Base-by-base conservation (phyloP, 2,797 vertebrate species). In the Diglossa cyanea region DNA sequence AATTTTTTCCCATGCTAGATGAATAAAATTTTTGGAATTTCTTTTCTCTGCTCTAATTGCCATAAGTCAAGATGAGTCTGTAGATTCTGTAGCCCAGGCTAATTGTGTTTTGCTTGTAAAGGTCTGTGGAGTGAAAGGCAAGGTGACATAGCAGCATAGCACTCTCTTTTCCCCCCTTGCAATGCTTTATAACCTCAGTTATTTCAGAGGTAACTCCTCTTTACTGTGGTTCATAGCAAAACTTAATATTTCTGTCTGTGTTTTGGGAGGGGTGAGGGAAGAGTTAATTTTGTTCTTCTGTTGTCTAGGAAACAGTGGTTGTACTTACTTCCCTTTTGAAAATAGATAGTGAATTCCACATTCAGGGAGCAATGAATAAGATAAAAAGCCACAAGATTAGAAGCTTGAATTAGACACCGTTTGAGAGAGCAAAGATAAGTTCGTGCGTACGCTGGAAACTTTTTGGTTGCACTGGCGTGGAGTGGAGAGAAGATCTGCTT, bases 221-320 rank as follows among this genome's bases (percentile, higher is more conserved):
- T 77, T 51, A 48, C 37, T 74, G 25, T 28, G 44, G 20, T 48
- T 94, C 61, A 31, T 28, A 77, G 35, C 73, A 88, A 86, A 94
- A 84, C 57, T 88, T 40, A 88, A 1, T 84, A 82, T 86, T 94
- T 57, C 53, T 65, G 9, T 75, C 30, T 66, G 28, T 79, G 30
- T 94, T 94, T 93, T 54, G 70, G 88, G 86, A 77, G 67, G 89
- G 62, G 62, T 50, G 45, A 73, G 47, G 48, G 66, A 94, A 93
- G 95, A 93, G 93, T 95, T 97, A 94, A 97, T 96, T 96, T 93
- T 93, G 39, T 60, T 94, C 85, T 62, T 62, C 91, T 88, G 95
- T 97, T 96, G 95, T 96, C 95, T 96, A 92, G 94, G 95, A 96
- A 95, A 96, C 89, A 78, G 87, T 70, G 58, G 87, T 94, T 78